Evolutionary conservation across 2,113 vertebrate species (phyloP).

Genomic region (Merops nubicus): DNA sequence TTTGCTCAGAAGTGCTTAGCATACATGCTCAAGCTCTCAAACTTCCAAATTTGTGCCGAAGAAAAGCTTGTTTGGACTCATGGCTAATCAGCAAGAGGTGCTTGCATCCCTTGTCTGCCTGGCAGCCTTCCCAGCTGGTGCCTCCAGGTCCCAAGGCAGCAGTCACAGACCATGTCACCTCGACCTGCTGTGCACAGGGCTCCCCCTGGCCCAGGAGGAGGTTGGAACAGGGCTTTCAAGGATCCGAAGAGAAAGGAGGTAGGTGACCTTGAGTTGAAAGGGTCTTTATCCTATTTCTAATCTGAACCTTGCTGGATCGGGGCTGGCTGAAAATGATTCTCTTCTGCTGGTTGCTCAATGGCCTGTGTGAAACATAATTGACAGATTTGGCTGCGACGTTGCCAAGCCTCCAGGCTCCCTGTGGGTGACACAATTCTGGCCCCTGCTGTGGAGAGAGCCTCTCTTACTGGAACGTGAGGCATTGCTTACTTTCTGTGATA

Average conservation of each 20-base stretch:
- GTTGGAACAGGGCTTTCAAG: background rate
- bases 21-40: background rate
- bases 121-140: background rate
- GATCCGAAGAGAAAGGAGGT: background rate
- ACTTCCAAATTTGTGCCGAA: conserved; percentile 7
- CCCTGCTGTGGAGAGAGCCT: background rate
- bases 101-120: background rate
- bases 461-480: background rate
- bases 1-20: background rate
- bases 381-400: fast-evolving
- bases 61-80: background rate
- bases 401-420: conserved; percentile 3
- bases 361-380: background rate
- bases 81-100: background rate
- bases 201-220: fast-evolving
- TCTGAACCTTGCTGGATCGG: background rate
- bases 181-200: background rate
- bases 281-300: background rate
- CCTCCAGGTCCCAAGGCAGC: background rate
- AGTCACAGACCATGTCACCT: background rate
- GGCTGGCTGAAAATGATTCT: background rate
- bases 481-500: background rate
- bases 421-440: background rate
- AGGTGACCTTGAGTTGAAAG: background rate
- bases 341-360: background rate